Evolutionary conservation across 2,888 invertebrate genomes (phyloP), one percentile per base, ranked within the genome.

Genomic region (Rutpela maculata): DNA sequence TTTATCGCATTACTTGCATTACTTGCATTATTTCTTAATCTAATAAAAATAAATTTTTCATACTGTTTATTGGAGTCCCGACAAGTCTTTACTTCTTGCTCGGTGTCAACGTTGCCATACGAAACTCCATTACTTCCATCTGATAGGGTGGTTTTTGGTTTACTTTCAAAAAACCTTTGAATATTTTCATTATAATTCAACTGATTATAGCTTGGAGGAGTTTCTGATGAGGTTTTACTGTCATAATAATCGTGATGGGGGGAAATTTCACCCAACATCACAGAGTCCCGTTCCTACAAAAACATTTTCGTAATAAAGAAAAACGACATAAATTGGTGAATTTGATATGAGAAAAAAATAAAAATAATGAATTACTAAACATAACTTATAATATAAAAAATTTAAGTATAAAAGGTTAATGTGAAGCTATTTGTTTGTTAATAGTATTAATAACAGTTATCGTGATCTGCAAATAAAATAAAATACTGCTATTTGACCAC

Each of bases 261-360:
- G 0, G 96, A 96, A 83, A 96, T 95, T 86, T 95, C 95, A 7
- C 96, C 96, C 12, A 96, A 90, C 94, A 96, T 95, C 22, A 95
- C 94, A 0, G 95, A 96, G 88, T 95, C 95, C 35, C 94, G 92
- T 88, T 96, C 95, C 93, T 95, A 89, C 68, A 91, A 90, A 77
- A 63, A 70, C 65, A 26, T 22, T 19, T 57, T 38, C 22, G 31
- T 63, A 22, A 12, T 1, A 72, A 19, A 62, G n/a, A 38, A 15
- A 12, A 22, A 5, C 4, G 15, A 26, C 31, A 31, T 11, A n/a
- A 11, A 26, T 12, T 17, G 7, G 15, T n/a, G 19, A 62, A 2
- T 9, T 6, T 65, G 38, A 63, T 18, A 1, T 38, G 38, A 38
- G 38, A 60, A 35, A 63, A 38, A 63, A 63, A 63, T 38, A 63